These are phyloP conservation scores for Pherbina coryleti DNA, from an alignment of 2,888 invertebrate species.

Conservation along the genomic window DNA sequence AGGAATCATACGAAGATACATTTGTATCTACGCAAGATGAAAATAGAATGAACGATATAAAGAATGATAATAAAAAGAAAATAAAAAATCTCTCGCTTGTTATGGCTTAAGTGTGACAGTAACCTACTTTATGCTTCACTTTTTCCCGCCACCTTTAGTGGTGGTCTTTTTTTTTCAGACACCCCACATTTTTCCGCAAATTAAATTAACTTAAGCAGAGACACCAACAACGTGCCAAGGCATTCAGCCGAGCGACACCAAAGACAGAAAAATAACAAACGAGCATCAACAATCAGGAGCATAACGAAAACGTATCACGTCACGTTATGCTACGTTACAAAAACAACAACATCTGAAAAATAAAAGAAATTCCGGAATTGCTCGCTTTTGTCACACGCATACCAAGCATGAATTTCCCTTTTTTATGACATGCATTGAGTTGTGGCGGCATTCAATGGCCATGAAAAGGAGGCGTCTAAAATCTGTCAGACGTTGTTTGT, in stretches of 20 bases:
- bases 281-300: constrained; percentile 19
- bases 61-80: too few species aligned
- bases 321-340: background rate
- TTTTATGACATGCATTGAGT: background rate
- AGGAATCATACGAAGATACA: background rate
- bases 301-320: constrained; percentile 30
- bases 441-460: background rate
- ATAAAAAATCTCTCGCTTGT: too few species aligned
- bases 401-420: background rate
- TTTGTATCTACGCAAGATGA: background rate
- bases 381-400: background rate
- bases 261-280: constrained; percentile 31
- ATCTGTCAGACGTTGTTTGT: background rate
- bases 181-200: background rate
- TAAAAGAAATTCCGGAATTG: background rate
- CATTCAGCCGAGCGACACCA: constrained; percentile 26
- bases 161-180: background rate
- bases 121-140: background rate
- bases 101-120: too few species aligned
- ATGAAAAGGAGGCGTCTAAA: background rate
- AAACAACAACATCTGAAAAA: background rate
- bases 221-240: background rate
- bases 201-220: constrained; percentile 20
- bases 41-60: too few species aligned
- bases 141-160: background rate